Base-by-base conservation (phyloP, 2,797 vertebrate species). In the Sylvia borin region DNA sequence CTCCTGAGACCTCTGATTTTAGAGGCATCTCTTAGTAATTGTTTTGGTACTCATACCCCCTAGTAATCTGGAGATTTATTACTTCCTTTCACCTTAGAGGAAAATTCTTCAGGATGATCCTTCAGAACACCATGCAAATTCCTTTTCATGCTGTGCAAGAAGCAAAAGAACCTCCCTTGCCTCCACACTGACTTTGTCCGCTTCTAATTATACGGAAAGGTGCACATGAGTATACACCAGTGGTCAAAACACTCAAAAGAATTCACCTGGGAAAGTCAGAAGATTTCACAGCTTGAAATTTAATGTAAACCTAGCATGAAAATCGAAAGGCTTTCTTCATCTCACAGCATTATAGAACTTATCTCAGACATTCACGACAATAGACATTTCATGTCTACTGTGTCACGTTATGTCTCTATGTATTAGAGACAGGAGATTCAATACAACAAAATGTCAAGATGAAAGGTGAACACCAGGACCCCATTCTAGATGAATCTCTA, bases 31-130 rank as follows among this genome's bases (percentile, higher is more conserved):
- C 94, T 94, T 86, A 84, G 61, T 79, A 83, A 94, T 95, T 97
- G 22, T 78, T 91, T 95, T 78, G 94, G 50, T 75, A 85, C 43
- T 96, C 65, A 66, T 61, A 95, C 38, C 74, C 50, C 91, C 36
- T 55, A 40, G 64, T 90, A 88, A 96, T 76, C 64, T 90, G 45
- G 77, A 93, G 84, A 92, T 96, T 87, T 96, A 79, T 72, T 85
- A 91, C 79, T 98, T 97, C 81, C 92, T 90, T 97, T 97, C 93
- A 92, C 54, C 82, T 93, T 91, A 96, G 50, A 81, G 58, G 25
- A 80, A 92, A 74, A 90, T 96, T 67, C 42, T 95, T 85, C 83
- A 90, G 70, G 27, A 81, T 53, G 68, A 93, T 87, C 54, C 71
- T 95, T 89, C 82, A 91, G 66, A 91, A 91, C 26, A 90, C 18